Percentiles rank a stretch among this genome's conserved stretches.
These are phyloP conservation scores for Epirrhoe tristata DNA, from an alignment of 2,888 invertebrate species.

Conservation along the genomic window DNA sequence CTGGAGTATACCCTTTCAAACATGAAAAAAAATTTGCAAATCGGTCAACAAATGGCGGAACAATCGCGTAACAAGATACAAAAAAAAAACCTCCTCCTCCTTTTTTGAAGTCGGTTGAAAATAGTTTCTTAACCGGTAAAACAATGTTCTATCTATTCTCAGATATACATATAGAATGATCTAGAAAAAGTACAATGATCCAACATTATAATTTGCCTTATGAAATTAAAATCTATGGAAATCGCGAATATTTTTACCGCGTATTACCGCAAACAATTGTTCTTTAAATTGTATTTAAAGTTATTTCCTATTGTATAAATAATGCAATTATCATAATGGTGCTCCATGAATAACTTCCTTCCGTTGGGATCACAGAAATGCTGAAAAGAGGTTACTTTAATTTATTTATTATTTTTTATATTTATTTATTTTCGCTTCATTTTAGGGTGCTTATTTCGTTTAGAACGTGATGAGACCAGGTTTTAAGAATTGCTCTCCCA, in stretches of 20 bases:
- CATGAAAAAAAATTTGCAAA: no score
- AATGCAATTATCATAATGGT: slow-evolving; percentile 20
- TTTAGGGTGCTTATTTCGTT: background rate
- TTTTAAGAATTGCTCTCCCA: background rate
- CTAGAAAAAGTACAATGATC: background rate
- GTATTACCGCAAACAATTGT: slow-evolving; percentile 21
- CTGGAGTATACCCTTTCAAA: no score
- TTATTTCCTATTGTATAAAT: slow-evolving; percentile 18
- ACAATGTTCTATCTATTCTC: background rate
- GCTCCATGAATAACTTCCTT: slow-evolving; percentile 6
- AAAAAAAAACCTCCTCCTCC: no score
- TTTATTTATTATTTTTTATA: background rate
- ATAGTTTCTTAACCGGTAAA: background rate
- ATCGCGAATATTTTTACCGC: slow-evolving; percentile 28
- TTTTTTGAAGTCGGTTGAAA: no score
- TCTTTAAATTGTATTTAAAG: slow-evolving; percentile 25
- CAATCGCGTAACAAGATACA: no score
- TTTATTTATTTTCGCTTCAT: background rate
- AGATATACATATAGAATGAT: background rate
- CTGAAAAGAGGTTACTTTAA: background rate
- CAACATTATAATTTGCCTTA: slow-evolving; percentile 10
- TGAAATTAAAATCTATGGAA: slow-evolving; percentile 39
- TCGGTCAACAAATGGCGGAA: no score
- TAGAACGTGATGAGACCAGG: background rate
- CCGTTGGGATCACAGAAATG: background rate